Evolutionary conservation across 2,888 invertebrate species (phyloP).

Genomic region (Epicampocera succincta): DNA sequence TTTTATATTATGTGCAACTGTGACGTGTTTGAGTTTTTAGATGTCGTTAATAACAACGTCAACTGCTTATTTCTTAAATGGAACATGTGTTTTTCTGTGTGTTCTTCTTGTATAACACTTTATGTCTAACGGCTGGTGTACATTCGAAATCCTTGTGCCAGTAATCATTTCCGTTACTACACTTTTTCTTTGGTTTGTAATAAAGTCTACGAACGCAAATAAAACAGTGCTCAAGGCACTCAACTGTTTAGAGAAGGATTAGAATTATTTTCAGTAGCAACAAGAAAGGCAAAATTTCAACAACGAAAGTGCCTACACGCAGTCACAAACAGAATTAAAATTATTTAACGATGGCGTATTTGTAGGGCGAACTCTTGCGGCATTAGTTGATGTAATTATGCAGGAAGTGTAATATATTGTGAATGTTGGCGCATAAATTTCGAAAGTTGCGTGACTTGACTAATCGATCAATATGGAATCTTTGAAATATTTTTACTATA

Average conservation of each 20-base stretch:
- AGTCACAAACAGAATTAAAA: too few relatives aligned
- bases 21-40: conserved; percentile 28
- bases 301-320: too few relatives aligned
- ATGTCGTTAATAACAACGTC: neutral
- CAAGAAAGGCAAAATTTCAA: too few relatives aligned
- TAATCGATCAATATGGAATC: too few relatives aligned
- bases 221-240: conserved; percentile 1
- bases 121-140: conserved; percentile 21
- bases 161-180: conserved; percentile 61
- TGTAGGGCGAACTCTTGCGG: too few relatives aligned
- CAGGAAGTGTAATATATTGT: too few relatives aligned
- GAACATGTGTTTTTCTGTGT: neutral
- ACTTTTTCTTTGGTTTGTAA: conserved; percentile 14
- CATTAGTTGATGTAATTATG: too few relatives aligned
- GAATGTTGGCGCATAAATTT: too few relatives aligned
- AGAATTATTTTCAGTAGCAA: conserved; percentile 21
- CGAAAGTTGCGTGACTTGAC: too few relatives aligned
- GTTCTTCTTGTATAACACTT: conserved; percentile 26
- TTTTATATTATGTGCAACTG: conserved; percentile 18
- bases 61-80: neutral
- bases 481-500: too few relatives aligned
- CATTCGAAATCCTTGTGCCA: conserved; percentile 60
- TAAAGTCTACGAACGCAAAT: neutral
- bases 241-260: neutral
- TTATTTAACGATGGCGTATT: too few relatives aligned